Evolutionary conservation across 2,888 invertebrate species (phyloP).

Genomic region (Cephus nigrinus): DNA sequence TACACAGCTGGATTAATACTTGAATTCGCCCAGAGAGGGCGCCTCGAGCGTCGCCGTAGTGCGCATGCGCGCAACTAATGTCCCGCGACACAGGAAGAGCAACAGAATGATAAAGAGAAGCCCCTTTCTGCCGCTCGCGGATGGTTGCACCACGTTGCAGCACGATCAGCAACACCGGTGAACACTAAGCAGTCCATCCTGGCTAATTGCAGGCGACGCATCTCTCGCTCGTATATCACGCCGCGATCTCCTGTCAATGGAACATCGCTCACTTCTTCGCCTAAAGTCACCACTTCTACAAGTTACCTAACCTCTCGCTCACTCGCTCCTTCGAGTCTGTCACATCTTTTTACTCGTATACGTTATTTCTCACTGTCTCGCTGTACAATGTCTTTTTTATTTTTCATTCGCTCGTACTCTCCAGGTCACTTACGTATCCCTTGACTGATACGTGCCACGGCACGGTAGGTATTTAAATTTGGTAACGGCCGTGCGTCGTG

Average conservation of each 20-base stretch:
- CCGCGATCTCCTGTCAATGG: conserved; percentile 6
- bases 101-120: background rate
- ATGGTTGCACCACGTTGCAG: background rate
- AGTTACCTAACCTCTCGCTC: conserved; percentile 1
- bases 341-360: background rate
- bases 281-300: background rate
- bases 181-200: background rate
- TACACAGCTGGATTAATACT: conserved; percentile 15
- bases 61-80: background rate
- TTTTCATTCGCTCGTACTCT: background rate
- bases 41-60: background rate
- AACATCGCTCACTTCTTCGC: conserved; percentile 6
- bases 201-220: conserved; percentile 9
- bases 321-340: conserved; percentile 8
- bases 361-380: background rate
- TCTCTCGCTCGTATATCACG: conserved; percentile 8
- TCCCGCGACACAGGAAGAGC: background rate
- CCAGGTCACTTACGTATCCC: background rate
- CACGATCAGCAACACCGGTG: background rate
- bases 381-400: background rate
- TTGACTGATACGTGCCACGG: background rate
- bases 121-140: background rate
- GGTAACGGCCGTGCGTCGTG: background rate
- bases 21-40: conserved; percentile 1
- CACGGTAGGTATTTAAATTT: background rate